Conservation (phyloP, 2,113 vertebrate species). For the Melanostigma gelatinosum region DNA sequence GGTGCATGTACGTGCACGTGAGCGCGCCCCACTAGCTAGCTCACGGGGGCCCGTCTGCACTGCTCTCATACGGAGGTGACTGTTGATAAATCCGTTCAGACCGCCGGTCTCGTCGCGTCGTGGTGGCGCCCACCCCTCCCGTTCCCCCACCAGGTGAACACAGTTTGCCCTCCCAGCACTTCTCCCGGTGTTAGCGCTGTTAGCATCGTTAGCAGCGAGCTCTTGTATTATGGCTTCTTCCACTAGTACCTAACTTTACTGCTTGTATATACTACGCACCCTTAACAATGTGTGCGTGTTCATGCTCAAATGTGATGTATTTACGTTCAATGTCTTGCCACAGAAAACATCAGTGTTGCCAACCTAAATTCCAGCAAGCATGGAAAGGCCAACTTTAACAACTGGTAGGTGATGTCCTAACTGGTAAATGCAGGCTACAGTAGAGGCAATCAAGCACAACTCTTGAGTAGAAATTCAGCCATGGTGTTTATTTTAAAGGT, state of each 20-base stretch:
- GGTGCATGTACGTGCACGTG: no score
- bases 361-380: not conserved
- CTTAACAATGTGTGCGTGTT: not conserved
- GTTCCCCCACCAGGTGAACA: no score
- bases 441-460: constrained; percentile 2
- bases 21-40: no score
- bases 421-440: constrained; percentile 21
- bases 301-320: constrained; percentile 3
- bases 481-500: not conserved
- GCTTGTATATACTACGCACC: not conserved
- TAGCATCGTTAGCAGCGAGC: not conserved
- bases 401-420: not conserved
- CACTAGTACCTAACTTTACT: not conserved
- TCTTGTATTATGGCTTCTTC: not conserved
- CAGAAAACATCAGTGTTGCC: not conserved
- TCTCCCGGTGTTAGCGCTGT: not conserved
- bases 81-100: no score
- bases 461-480: not conserved
- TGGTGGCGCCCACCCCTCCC: no score
- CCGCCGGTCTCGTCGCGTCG: no score
- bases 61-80: no score
- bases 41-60: no score
- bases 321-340: not conserved
- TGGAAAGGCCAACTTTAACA: constrained; percentile 35
- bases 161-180: no score